Evolutionary conservation across 2,797 vertebrate species (phyloP).

Genomic region (Prionace glauca): DNA sequence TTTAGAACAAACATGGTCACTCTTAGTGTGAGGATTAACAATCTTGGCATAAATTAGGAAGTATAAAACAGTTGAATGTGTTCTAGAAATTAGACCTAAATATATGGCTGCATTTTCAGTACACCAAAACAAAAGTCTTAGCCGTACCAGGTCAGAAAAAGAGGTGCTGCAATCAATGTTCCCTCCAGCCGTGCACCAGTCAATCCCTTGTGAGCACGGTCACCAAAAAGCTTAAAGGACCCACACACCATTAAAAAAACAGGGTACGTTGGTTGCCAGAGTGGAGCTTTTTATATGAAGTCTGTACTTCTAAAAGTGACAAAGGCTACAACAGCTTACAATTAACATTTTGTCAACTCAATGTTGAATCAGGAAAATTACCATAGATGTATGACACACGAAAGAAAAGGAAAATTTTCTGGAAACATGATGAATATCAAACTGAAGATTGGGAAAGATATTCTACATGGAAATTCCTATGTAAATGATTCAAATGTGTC

Average conservation of each 20-base stretch:
- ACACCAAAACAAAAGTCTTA: neutral
- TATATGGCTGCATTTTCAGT: too few species aligned
- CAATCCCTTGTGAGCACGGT: too few species aligned
- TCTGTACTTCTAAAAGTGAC: neutral
- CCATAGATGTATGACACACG: neutral
- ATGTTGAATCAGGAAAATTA: neutral
- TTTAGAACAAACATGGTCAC: neutral
- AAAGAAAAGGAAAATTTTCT: neutral
- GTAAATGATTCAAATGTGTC: neutral
- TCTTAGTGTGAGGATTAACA: neutral
- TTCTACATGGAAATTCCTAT: neutral
- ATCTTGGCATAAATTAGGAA: neutral
- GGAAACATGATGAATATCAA: neutral
- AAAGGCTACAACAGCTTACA: neutral
- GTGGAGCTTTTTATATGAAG: neutral
- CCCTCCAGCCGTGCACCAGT: neutral
- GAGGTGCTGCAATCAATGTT: neutral
- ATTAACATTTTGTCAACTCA: neutral
- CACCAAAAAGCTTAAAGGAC: neutral
- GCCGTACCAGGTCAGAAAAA: neutral
- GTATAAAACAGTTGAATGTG: neutral
- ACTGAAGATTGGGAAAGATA: neutral
- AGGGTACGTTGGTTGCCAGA: neutral
- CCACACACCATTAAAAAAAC: neutral
- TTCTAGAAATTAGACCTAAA: neutral